Base-by-base conservation (phyloP, 1,140 invertebrate genomes). In the Drosophila tropicalis region DNA sequence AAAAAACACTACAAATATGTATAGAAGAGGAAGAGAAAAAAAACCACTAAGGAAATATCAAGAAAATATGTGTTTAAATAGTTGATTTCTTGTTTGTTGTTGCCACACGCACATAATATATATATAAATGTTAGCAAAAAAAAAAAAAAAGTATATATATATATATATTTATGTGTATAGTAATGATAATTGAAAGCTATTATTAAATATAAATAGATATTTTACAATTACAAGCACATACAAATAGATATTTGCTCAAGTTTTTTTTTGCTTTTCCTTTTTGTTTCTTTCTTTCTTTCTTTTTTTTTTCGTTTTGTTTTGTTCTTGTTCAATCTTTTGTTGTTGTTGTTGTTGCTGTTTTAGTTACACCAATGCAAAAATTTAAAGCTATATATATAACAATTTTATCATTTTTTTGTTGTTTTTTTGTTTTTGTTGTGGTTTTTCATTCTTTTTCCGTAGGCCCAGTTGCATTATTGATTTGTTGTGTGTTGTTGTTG, bases 151-250 rank as follows among this genome's bases (percentile, higher is more conserved):
- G 39, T 55, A 75, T 74, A 25, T 25, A 25, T n/a, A n/a, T n/a
- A n/a, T 22, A 22, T 22, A 22, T 22, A 22, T 22, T 1, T 22
- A 22, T 22, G 22, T 22, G 3, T 22, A 22, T 29, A 29, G 29
- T 29, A 55, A 62, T 29, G 55, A 67, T 62, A 70, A 60, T 75
- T 34, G 57, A 62, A 55, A 69, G 69, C 73, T 51, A 51, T 51
- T 51, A 51, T 51, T 51, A 51, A 51, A 22, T 51, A 51, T 51
- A 51, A 51, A 66, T 76, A 68, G 79, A 82, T 68, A 76, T 63
- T 73, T 67, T 87, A 86, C 83, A 89, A 83, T 77, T 87, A 87
- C 80, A 87, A 81, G 75, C 81, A 83, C 84, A 87, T 70, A 80
- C 63, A 51, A 57, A 87, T 70, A 58, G 66, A 62, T 56, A 76